These are phyloP conservation scores for Polypedilum pembai DNA, from an alignment of 1,140 invertebrate genomes.

Conservation along the genomic window DNA sequence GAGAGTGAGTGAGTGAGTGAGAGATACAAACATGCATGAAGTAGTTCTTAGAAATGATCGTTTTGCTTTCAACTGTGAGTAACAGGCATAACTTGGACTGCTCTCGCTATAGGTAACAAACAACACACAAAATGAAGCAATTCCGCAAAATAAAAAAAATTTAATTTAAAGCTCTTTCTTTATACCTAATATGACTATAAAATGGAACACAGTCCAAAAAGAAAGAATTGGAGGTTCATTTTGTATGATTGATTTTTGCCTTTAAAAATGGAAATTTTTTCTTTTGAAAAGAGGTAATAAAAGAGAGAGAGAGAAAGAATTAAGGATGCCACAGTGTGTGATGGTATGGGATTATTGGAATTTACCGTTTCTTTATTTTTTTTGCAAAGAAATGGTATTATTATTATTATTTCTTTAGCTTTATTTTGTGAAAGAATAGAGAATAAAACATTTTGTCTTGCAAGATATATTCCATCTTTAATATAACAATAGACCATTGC, in stretches of 20 bases:
- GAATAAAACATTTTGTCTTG: too few species aligned
- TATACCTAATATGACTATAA: background rate
- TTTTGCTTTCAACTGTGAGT: background rate
- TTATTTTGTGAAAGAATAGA: too few species aligned
- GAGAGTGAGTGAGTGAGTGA: background rate
- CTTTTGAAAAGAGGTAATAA: constrained; percentile 6
- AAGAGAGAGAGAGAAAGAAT: background rate
- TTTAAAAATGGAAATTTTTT: background rate
- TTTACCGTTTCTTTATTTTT: background rate
- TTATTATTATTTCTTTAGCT: too few species aligned
- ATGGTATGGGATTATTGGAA: background rate
- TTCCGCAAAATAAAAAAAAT: too few species aligned
- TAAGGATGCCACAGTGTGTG: constrained; percentile 13
- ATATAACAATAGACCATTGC: too few species aligned
- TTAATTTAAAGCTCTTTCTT: too few species aligned
- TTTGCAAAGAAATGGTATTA: too few species aligned
- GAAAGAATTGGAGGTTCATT: background rate
- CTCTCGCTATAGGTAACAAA: too few species aligned
- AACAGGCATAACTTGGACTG: too few species aligned
- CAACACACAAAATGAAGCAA: too few species aligned
- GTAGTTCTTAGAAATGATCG: constrained; percentile 5
- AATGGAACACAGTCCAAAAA: background rate
- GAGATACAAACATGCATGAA: constrained; percentile 4
- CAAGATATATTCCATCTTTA: too few species aligned
- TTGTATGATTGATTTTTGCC: too few species aligned